Percentiles rank a stretch among this genome's conserved stretches.
These are phyloP conservation scores for Suncus etruscus DNA, from an alignment of 2,113 vertebrate genomes.

Conservation along the genomic window DNA sequence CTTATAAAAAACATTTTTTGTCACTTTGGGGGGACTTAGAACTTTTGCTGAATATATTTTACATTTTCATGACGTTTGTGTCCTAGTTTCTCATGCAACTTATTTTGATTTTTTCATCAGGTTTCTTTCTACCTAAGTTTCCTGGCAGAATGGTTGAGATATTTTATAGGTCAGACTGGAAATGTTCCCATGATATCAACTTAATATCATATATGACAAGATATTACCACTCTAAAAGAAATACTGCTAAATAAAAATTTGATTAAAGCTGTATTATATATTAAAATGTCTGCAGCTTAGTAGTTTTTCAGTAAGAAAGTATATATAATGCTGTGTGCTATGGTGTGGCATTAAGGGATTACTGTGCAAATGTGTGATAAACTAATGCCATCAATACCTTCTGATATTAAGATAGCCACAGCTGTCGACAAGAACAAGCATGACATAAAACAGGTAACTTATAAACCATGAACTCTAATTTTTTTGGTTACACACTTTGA, in stretches of 20 bases:
- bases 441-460: constrained; percentile 46
- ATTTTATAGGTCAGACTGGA: background rate
- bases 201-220: background rate
- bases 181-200: background rate
- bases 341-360: background rate
- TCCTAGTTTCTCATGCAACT: background rate
- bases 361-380: background rate
- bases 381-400: background rate
- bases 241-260: too few species aligned
- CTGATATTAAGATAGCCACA: constrained; percentile 26
- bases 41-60: background rate
- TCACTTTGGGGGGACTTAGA: background rate
- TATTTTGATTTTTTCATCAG: background rate
- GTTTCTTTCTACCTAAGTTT: background rate
- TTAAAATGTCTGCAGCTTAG: background rate
- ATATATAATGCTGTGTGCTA: background rate
- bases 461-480: background rate
- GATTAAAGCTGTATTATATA: background rate
- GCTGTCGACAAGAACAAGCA: background rate
- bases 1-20: background rate
- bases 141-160: constrained; percentile 5
- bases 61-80: background rate
- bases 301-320: background rate
- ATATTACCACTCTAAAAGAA: background rate
- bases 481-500: background rate